Evolutionary conservation across 2,797 vertebrate genomes (phyloP).

Genomic region (Clarias platycephalus): DNA sequence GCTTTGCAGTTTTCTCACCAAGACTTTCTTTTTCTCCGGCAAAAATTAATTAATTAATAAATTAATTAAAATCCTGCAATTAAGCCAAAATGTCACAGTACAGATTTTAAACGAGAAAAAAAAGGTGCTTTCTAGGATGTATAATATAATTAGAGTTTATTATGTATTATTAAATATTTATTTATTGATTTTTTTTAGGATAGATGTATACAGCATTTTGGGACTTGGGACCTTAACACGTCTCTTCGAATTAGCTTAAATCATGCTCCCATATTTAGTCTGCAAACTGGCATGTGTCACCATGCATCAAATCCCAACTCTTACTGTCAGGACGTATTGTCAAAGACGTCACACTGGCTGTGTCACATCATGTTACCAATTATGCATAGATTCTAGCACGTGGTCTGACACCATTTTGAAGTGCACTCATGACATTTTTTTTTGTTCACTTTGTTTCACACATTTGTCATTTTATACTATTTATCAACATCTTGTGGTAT

Average conservation of each 20-base stretch:
- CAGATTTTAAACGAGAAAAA: conserved; percentile 6
- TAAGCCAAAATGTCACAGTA: conserved; percentile 22
- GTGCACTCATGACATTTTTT: conserved; percentile 51
- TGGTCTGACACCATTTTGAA: conserved; percentile 40
- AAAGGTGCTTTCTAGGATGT: not conserved
- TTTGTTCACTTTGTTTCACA: conserved; percentile 43
- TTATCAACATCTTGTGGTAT: conserved; percentile 46
- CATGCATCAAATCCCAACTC: conserved; percentile 45
- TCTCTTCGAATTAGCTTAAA: conserved; percentile 35
- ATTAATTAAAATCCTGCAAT: not conserved
- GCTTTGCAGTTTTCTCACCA: conserved; percentile 4
- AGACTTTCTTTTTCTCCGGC: not conserved
- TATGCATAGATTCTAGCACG: conserved; percentile 45
- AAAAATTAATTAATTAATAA: too few relatives aligned
- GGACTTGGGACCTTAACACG: conserved; percentile 7
- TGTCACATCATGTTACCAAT: conserved; percentile 48
- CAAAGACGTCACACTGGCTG: conserved; percentile 37
- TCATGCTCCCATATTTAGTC: conserved; percentile 26
- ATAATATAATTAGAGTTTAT: conserved; percentile 3
- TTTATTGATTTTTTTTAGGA: too few relatives aligned
- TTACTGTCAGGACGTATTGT: conserved; percentile 48
- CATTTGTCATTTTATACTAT: conserved; percentile 52
- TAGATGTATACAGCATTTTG: not conserved
- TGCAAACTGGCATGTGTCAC: conserved; percentile 43
- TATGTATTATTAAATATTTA: not conserved